A percentile compares a stretch with the other conserved stretches of the same genome.
Evolutionary conservation across 2,888 invertebrate genomes (phyloP).

Genomic region (Watsonalla cultraria): DNA sequence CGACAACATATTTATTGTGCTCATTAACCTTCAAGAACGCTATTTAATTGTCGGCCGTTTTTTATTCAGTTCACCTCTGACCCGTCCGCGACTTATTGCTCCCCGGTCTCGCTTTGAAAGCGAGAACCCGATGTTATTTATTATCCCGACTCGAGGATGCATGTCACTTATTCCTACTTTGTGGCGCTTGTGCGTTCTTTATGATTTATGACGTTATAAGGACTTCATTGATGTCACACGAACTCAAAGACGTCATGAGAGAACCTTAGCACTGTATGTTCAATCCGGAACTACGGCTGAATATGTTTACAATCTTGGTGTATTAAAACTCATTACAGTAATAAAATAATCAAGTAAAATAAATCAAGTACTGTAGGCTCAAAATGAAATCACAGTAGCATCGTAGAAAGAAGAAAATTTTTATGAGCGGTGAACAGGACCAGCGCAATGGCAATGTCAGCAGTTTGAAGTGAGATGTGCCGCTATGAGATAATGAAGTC

Average conservation of each 20-base stretch:
- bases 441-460: conserved; percentile 22
- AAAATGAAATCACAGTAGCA: too few relatives aligned
- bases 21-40: conserved; percentile 79
- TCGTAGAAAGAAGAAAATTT: conserved; percentile 13
- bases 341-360: too few relatives aligned
- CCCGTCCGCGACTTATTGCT: conserved; percentile 76
- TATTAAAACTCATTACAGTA: too few relatives aligned
- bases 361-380: too few relatives aligned
- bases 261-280: too few relatives aligned
- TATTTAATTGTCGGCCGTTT: conserved; percentile 79
- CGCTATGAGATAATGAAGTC: conserved; percentile 46
- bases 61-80: conserved; percentile 78
- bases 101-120: conserved; percentile 74
- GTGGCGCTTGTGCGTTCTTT: conserved; percentile 69
- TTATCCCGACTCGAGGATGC: conserved; percentile 67
- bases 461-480: conserved; percentile 27
- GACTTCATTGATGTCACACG: conserved; percentile 66
- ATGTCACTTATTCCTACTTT: conserved; percentile 66
- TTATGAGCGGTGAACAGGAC: conserved; percentile 24
- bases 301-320: too few relatives aligned
- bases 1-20: conserved; percentile 79
- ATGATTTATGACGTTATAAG: conserved; percentile 72
- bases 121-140: conserved; percentile 75
- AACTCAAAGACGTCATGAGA: conserved; percentile 6
- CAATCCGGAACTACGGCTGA: too few relatives aligned